Conservation (phyloP, 2,797 vertebrate species). For the Aselliscus stoliczkanus region DNA sequence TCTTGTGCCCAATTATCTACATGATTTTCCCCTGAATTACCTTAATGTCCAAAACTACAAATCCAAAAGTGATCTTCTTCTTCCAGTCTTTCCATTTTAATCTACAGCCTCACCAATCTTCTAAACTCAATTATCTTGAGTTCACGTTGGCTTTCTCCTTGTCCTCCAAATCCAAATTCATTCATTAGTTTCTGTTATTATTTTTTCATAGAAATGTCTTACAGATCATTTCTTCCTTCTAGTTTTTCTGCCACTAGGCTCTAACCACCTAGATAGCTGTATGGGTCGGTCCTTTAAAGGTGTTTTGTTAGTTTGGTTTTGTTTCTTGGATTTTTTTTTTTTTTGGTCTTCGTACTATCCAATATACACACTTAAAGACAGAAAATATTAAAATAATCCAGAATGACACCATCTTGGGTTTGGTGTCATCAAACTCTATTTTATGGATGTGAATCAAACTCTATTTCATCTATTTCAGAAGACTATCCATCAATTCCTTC, state of each 20-base stretch:
- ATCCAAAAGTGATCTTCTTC: neutral
- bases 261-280: neutral
- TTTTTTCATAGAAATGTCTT: neutral
- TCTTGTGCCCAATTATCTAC: neutral
- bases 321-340: neutral
- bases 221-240: neutral
- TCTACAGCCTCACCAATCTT: neutral
- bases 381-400: neutral
- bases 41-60: neutral
- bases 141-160: neutral
- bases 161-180: neutral
- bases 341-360: neutral
- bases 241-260: neutral
- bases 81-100: neutral
- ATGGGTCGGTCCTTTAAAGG: neutral
- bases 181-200: neutral
- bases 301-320: neutral
- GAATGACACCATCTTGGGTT: neutral
- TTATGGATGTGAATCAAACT: neutral
- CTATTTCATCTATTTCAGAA: neutral
- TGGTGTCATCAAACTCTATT: neutral
- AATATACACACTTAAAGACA: neutral
- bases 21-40: neutral
- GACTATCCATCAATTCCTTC: neutral
- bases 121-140: neutral